Evolutionary conservation across 2,888 invertebrate genomes (phyloP).

Genomic region (Tryphoninae sp.): DNA sequence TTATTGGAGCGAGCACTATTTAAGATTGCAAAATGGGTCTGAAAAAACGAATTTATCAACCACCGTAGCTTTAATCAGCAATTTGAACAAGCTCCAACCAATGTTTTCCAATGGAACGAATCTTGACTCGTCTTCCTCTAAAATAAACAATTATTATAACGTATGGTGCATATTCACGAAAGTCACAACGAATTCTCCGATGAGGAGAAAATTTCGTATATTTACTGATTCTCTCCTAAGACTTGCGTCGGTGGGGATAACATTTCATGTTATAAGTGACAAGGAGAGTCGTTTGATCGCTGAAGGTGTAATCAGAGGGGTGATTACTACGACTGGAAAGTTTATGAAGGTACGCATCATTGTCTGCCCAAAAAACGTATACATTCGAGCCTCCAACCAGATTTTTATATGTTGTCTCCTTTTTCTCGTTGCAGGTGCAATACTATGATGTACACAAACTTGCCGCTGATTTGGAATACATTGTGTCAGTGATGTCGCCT

Average conservation of each 20-base stretch:
- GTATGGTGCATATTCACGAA: constrained; percentile 85
- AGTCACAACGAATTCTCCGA: constrained; percentile 82
- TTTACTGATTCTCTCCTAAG: constrained; percentile 82
- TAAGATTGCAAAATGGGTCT: constrained; percentile 64
- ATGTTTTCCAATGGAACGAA: constrained; percentile 29
- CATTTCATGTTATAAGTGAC: constrained; percentile 86
- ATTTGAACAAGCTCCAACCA: constrained; percentile 9
- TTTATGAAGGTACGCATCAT: constrained; percentile 79
- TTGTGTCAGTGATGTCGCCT: constrained; percentile 86
- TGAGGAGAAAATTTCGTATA: constrained; percentile 82
- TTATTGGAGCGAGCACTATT: constrained; percentile 65
- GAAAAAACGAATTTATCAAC: constrained; percentile 68
- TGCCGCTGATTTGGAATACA: constrained; percentile 84
- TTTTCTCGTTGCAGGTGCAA: constrained; percentile 79
- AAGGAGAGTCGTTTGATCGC: constrained; percentile 83
- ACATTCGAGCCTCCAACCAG: not conserved
- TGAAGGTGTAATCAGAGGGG: constrained; percentile 81
- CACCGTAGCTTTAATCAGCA: constrained; percentile 59
- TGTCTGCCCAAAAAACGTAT: not conserved
- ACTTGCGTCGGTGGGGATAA: constrained; percentile 82
- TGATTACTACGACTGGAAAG: constrained; percentile 76
- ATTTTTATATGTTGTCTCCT: not conserved
- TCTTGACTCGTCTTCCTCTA: constrained; percentile 13
- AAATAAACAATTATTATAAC: constrained; percentile 77
- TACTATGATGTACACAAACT: constrained; percentile 86